A percentile compares a stretch with the other conserved stretches of the same genome.
Conservation (phyloP, 2,888 invertebrate genomes). For the Trachelus tabidus region DNA sequence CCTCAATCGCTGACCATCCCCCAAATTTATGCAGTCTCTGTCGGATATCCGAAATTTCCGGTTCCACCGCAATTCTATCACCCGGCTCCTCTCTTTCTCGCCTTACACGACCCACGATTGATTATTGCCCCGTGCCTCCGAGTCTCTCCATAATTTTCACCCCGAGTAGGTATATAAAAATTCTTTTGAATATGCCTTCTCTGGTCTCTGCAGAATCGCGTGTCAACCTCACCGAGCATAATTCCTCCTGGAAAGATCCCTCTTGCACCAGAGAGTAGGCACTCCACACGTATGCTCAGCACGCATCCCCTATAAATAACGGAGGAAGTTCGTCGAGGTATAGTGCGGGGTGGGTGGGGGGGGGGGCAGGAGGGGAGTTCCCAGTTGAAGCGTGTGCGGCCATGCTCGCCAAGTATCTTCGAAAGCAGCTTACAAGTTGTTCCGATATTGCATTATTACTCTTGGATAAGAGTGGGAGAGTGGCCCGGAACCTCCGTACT, state of each 20-base stretch:
- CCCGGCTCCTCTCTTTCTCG: constrained; percentile 1
- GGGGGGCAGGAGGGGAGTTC: neutral
- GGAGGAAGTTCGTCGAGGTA: constrained; percentile 18
- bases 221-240: constrained; percentile 1
- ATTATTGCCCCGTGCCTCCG: no score
- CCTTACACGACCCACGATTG: neutral
- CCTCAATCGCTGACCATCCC: neutral
- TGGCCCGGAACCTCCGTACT: neutral
- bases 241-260: neutral
- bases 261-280: neutral
- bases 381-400: constrained; percentile 12
- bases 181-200: neutral
- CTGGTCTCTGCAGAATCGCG: constrained; percentile 4
- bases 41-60: neutral
- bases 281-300: constrained; percentile 48
- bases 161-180: neutral
- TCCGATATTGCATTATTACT: constrained; percentile 57
- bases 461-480: constrained; percentile 21
- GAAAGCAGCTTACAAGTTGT: constrained; percentile 53
- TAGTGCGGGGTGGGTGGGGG: no score
- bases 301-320: constrained; percentile 59
- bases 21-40: neutral
- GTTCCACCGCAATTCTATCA: constrained; percentile 6
- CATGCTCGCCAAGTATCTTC: constrained; percentile 48
- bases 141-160: neutral